A percentile compares a stretch with the other conserved stretches of the same genome.
phyloP scores from a whole-genome alignment of 2,113 vertebrate species.

The Oncorhynchus tshawytscha region DNA sequence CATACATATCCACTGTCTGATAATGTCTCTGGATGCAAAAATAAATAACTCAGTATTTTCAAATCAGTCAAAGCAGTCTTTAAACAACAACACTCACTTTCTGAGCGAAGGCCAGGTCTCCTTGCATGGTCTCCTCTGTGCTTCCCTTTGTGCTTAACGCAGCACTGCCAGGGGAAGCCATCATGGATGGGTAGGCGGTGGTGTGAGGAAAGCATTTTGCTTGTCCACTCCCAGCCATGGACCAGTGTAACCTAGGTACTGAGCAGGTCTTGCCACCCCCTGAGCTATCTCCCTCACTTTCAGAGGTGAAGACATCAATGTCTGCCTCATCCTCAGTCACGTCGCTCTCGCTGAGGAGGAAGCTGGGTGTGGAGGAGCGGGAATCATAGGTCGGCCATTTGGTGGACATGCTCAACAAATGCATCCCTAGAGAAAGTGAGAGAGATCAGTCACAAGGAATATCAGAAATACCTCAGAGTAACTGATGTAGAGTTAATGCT shows the following conservation, averaged over 20 bases:
- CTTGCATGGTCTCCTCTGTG: conserved; percentile 59
- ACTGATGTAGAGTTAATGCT: no score
- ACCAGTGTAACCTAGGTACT: conserved; percentile 10
- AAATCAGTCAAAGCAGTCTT: conserved; percentile 3
- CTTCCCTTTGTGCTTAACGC: neutral
- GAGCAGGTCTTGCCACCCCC: conserved; percentile 10
- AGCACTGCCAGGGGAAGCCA: conserved; percentile 7
- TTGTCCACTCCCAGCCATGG: conserved; percentile 15
- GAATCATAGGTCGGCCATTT: conserved; percentile 71
- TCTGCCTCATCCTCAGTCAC: conserved; percentile 72
- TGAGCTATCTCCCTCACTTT: conserved; percentile 58
- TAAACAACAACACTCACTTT: conserved; percentile 70
- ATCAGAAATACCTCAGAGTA: neutral
- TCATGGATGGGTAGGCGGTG: neutral
- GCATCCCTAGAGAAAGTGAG: conserved; percentile 53
- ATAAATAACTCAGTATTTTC: neutral
- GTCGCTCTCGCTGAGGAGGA: conserved; percentile 65
- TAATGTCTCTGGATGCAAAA: neutral
- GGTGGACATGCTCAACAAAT: conserved; percentile 57
- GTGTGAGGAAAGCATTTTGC: conserved; percentile 5
- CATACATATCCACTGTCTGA: neutral
- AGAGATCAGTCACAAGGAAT: neutral
- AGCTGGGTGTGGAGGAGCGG: conserved; percentile 52
- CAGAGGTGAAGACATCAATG: conserved; percentile 59
- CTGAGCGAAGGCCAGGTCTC: conserved; percentile 81